A percentile compares a stretch with the other conserved stretches of the same genome.
Evolutionary conservation across 2,113 vertebrate species (phyloP).

Genomic region (Xiphorhynchus elegans): DNA sequence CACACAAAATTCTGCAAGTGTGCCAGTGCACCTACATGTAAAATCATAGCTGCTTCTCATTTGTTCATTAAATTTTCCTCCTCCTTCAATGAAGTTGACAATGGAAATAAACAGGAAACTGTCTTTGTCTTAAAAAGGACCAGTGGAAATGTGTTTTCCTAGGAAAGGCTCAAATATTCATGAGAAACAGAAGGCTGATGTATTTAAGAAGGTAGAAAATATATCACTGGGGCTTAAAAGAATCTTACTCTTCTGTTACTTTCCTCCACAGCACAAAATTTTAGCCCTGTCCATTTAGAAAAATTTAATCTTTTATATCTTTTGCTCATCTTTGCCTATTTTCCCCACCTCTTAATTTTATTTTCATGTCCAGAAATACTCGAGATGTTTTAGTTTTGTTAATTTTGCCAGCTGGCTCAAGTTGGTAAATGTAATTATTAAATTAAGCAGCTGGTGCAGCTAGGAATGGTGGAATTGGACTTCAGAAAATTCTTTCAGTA

Average conservation of each 20-base stretch:
- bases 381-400: not conserved
- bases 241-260: not conserved
- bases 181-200: not conserved
- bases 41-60: not conserved
- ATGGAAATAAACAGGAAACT: not conserved
- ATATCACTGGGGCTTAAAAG: not conserved
- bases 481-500: not conserved
- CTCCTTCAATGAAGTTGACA: fast-evolving
- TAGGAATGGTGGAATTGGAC: not conserved
- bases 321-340: not conserved
- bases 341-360: not conserved
- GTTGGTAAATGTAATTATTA: not conserved
- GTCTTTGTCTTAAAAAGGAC: not conserved
- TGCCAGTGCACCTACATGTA: fast-evolving
- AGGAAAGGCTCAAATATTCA: not conserved
- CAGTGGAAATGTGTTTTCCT: not conserved
- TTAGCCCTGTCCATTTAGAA: not conserved
- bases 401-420: not conserved
- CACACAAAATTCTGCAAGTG: not conserved
- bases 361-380: not conserved
- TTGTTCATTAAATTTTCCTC: not conserved
- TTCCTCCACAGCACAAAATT: not conserved
- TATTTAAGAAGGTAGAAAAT: not conserved
- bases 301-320: not conserved
- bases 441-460: not conserved